phyloP scores from a whole-genome alignment of 2,113 vertebrate species.

The Acinonyx jubatus region DNA sequence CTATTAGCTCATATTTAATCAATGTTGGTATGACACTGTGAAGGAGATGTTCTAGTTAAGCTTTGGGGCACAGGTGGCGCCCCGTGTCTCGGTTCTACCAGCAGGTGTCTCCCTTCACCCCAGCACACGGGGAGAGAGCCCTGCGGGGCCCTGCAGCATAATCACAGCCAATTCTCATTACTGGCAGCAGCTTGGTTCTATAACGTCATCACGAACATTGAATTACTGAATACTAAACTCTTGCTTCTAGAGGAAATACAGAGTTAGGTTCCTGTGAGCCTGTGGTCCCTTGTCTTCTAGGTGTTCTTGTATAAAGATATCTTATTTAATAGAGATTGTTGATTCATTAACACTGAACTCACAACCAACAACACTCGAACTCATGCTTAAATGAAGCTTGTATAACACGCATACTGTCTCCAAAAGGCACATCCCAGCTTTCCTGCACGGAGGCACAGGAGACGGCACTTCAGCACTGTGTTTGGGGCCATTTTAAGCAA shows the following conservation, averaged over 20 bases:
- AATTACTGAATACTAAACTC: neutral
- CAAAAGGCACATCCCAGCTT: neutral
- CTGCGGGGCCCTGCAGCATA: accelerated
- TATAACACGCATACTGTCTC: neutral
- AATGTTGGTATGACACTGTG: neutral
- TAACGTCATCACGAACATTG: neutral
- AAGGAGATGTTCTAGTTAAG: neutral
- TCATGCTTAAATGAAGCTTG: neutral
- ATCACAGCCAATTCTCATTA: neutral
- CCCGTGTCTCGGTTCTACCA: neutral
- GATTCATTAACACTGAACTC: neutral
- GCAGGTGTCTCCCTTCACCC: neutral
- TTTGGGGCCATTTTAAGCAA: neutral
- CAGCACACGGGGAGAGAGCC: accelerated
- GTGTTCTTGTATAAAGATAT: neutral
- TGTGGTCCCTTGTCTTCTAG: neutral
- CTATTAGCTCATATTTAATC: neutral
- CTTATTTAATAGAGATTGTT: neutral
- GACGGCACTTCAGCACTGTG: neutral
- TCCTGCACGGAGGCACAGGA: neutral
- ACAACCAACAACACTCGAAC: neutral
- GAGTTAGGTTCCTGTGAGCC: neutral
- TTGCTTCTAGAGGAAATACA: neutral
- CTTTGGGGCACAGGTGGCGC: neutral
- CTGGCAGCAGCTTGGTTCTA: neutral